These are phyloP conservation scores for Xerus inauris DNA, from an alignment of 2,113 vertebrate species.

Conservation along the genomic window DNA sequence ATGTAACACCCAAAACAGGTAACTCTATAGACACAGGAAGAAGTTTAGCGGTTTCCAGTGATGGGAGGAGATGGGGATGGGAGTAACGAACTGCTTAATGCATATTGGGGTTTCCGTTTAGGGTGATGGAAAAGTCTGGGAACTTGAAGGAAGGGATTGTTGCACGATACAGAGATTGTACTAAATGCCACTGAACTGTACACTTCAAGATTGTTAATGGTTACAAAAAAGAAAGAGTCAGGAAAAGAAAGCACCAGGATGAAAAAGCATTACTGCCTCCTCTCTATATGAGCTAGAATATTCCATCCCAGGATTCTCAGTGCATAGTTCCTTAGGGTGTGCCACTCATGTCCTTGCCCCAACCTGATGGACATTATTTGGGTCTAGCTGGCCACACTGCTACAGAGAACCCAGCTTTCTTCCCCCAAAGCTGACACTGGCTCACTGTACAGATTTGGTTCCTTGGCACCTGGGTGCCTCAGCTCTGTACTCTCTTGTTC, in stretches of 20 bases:
- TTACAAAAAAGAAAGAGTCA: neutral
- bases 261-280: neutral
- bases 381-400: neutral
- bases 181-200: neutral
- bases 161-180: neutral
- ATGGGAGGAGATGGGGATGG: neutral
- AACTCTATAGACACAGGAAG: neutral
- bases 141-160: neutral
- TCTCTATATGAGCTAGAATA: neutral
- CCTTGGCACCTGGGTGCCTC: neutral
- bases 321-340: neutral
- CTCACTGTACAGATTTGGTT: no score
- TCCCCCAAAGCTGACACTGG: neutral
- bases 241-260: neutral
- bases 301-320: neutral
- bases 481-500: constrained; percentile 41
- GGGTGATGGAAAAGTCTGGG: neutral
- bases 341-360: neutral
- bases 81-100: neutral
- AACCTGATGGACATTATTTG: neutral
- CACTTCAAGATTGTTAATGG: neutral
- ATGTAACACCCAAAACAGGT: neutral
- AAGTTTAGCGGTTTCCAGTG: neutral
- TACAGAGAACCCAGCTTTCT: neutral
- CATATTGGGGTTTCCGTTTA: neutral